Evolutionary conservation across 2,113 vertebrate species (phyloP), one percentile per base, ranked within the genome.

Genomic region (Bujurquina vittata): DNA sequence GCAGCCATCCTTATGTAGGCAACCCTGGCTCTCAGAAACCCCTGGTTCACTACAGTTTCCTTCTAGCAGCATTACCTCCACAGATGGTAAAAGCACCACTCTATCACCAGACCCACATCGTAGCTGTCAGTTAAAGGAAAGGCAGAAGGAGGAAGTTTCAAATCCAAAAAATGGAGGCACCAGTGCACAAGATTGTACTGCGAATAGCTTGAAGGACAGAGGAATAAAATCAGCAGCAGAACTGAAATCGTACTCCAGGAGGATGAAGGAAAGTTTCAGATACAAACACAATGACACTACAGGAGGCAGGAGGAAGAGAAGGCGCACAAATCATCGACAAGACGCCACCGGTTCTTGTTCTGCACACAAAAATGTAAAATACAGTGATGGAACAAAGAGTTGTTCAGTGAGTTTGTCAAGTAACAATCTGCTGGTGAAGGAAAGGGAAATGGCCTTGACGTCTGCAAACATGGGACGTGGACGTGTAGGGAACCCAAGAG

Each of bases 351-450:
- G 2, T 75, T 40, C 37, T 72, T 6, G 26, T 12, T 43, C 46
- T 23, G 17, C 20, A 2, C 17, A 8, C 77, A 62, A 58, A 29
- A 12, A 40, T 3, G 15, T 65, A 1, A 85, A 83, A 73, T 35
- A 46, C 29, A 10, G 23, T 1, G 37, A 88, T 26, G 58, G 23
- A 46, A 31, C 18, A 2, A 49, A 52, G 6, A 62, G 20, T 57
- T 91, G 86, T 73, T 80, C 78, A 2, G 91, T 91, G 54, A 86
- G 88, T 75, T 75, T 92, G 84, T 91, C 87, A 0, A 87, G 67
- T 77, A 91, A 89, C 77, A 91, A 91, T 11, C 58, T 90, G 18
- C 12, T 90, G 29, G 29, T 61, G 2, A 91, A 62, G 17, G 73
- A 89, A 77, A 88, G 74, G 18, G 23, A 59, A 69, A 37, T 18